These are phyloP conservation scores for Catostylus mosaicus DNA, from an alignment of 30 jellyfish, hydroid and myxozoan genomes.

Conservation along the genomic window DNA sequence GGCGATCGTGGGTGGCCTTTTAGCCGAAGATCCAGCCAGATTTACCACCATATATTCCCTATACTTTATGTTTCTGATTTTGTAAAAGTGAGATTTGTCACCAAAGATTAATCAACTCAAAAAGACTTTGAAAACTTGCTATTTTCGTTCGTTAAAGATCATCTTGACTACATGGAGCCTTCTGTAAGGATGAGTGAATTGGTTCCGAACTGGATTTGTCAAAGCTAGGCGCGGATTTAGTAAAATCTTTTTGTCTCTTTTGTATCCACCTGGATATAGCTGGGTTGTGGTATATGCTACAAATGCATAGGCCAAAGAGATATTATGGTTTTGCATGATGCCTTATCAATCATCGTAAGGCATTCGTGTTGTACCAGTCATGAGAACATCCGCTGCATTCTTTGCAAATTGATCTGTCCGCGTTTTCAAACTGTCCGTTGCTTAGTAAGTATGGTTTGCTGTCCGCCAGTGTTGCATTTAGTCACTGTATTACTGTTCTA, in stretches of 20 bases:
- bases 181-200: not conserved
- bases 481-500: too few species aligned
- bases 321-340: too few species aligned
- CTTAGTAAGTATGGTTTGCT: too few species aligned
- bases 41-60: not conserved
- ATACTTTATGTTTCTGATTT: slow-evolving; percentile 4
- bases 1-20: slow-evolving; percentile 3
- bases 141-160: slow-evolving; percentile 13
- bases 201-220: slow-evolving; percentile 25
- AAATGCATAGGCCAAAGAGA: too few species aligned
- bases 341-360: too few species aligned
- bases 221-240: slow-evolving; percentile 29
- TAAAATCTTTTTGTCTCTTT: slow-evolving; percentile 10
- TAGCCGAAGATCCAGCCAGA: not conserved
- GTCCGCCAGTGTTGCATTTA: too few species aligned
- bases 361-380: too few species aligned
- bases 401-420: too few species aligned
- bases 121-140: not conserved
- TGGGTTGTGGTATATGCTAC: not conserved
- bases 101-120: not conserved
- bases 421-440: too few species aligned
- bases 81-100: slow-evolving; percentile 14
- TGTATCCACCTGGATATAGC: slow-evolving; percentile 4
- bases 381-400: too few species aligned
- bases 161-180: slow-evolving; percentile 5